Evolutionary conservation across 2,888 invertebrate species (phyloP), one percentile per base, ranked within the genome.

Genomic region (Ethmia dodecea): DNA sequence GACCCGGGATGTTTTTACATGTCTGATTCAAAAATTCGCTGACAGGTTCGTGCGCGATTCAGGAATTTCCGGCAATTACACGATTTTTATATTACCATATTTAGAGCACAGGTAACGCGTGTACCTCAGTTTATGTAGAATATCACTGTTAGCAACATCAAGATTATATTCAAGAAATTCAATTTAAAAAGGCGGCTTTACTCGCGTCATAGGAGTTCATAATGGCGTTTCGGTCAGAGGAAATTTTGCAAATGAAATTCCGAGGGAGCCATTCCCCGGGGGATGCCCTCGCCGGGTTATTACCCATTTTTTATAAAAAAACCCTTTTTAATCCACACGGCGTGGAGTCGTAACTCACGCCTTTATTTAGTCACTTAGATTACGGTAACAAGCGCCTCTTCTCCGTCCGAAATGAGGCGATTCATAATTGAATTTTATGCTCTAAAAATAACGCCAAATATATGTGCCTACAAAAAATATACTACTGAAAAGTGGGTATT

Each of bases 181-280:
- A 46, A 41, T 50, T 46, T 56, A 35, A 45, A 45, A 36, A 45
- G 44, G 52, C 52, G 55, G 52, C 54, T 60, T 54, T 47, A 52
- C 52, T 49, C 54, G 44, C 48, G 45, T 52, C 52, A 51, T 42
- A 53, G 47, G 47, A 57, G 54, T 61, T 59, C 55, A 60, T 65
- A 60, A 65, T 54, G 52, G 57, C 49, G 53, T 55, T 60, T 57
- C 60, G 63, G 66, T 67, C 63, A 61, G 62, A 63, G 55, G 60
- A 55, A 57, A 64, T 67, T 67, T 69, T 64, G 60, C 67, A 71
- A 77, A 75, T 76, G 63, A 72, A 76, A 73, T 77, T 73, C 71
- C 65, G 49, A 55, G 60, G 63, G 60, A 55, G 57, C 55, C 55
- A 49, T 53, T 56, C 64, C 65, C 49, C 50, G 41, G 59, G 63